phyloP scores from a whole-genome alignment of 1,140 invertebrate species.

The Eumaeus atala region DNA sequence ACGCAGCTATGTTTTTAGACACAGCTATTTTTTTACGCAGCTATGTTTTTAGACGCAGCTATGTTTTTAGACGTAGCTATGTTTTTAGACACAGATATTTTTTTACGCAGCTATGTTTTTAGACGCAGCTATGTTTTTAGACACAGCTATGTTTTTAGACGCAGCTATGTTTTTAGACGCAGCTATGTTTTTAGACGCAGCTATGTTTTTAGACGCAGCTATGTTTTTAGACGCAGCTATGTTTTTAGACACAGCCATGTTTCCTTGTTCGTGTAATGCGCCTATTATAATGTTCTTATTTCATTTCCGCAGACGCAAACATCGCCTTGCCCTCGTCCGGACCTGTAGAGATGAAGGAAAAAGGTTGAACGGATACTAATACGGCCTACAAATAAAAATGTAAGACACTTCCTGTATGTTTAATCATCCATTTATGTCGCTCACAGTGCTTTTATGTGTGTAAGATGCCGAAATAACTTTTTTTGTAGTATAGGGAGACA shows the following conservation, averaged over 20 bases:
- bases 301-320: slow-evolving; percentile 36
- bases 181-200: slow-evolving; percentile 12
- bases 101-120: too few species aligned
- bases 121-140: slow-evolving; percentile 13
- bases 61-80: slow-evolving; percentile 13
- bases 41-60: slow-evolving; percentile 12
- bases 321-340: slow-evolving; percentile 27
- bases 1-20: slow-evolving; percentile 12
- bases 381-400: slow-evolving; percentile 55
- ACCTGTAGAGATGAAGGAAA: slow-evolving; percentile 65
- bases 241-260: too few species aligned
- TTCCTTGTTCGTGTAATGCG: not conserved
- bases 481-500: too few species aligned
- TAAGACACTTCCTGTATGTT: slow-evolving; percentile 36
- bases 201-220: slow-evolving; percentile 12
- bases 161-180: slow-evolving; percentile 12
- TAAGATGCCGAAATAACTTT: too few species aligned
- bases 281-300: slow-evolving; percentile 12
- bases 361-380: slow-evolving; percentile 53
- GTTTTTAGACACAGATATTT: too few species aligned
- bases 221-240: slow-evolving; percentile 13
- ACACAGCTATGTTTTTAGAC: slow-evolving; percentile 12
- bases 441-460: too few species aligned
- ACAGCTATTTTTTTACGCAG: too few species aligned
- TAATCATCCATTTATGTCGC: not conserved